These are phyloP conservation scores for Halocaridina rubra DNA, from an alignment of 2,888 invertebrate species.

Conservation along the genomic window DNA sequence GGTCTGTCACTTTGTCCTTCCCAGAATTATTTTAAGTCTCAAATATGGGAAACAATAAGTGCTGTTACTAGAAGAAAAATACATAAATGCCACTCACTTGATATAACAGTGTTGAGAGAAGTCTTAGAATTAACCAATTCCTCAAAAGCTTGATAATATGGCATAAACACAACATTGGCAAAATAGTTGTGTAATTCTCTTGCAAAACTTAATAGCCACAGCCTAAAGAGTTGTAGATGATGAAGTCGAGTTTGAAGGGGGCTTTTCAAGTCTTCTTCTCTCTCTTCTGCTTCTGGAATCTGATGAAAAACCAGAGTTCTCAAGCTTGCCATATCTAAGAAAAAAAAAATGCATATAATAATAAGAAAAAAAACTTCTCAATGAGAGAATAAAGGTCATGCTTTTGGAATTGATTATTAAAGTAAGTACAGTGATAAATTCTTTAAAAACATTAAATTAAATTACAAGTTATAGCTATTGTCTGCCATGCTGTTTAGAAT, in stretches of 20 bases:
- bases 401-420: too few relatives aligned
- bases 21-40: too few relatives aligned
- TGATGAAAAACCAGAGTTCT: not conserved
- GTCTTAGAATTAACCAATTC: constrained; percentile 4
- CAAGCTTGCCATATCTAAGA: constrained; percentile 32
- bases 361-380: too few relatives aligned
- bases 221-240: constrained; percentile 43
- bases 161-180: constrained; percentile 35
- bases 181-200: constrained; percentile 43
- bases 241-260: constrained; percentile 38
- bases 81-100: constrained; percentile 2
- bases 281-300: not conserved
- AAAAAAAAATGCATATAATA: too few relatives aligned
- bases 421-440: too few relatives aligned
- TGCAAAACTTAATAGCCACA: constrained; percentile 45
- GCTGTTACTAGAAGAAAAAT: too few relatives aligned
- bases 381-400: too few relatives aligned
- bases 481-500: too few relatives aligned
- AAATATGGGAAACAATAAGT: too few relatives aligned
- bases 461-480: too few relatives aligned
- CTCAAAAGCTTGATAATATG: constrained; percentile 26
- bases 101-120: constrained; percentile 16
- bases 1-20: too few relatives aligned
- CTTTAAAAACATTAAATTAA: too few relatives aligned
- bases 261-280: not conserved